Percentiles rank a stretch among this genome's conserved stretches.
These are phyloP conservation scores for Ianthella basta DNA, from an alignment of 37 sponge, comb jelly and placozoan species.

Conservation along the genomic window DNA sequence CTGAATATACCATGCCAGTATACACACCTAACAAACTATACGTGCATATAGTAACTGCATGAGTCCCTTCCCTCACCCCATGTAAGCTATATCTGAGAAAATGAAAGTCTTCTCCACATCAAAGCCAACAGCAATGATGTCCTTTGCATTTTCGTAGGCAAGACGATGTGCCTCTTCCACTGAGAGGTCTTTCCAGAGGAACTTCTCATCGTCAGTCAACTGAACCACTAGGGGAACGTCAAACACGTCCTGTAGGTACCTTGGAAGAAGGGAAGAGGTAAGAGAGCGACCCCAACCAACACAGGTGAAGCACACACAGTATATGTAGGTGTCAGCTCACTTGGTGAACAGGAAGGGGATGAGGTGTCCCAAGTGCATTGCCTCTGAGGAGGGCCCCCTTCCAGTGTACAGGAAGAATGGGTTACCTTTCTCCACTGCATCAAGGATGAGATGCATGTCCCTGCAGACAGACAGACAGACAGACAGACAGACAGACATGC, in stretches of 20 bases:
- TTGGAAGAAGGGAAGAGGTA: not conserved
- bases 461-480: constrained; percentile 40
- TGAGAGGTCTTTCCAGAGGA: constrained; percentile 95
- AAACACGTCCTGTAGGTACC: constrained; percentile 98
- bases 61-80: constrained; percentile 52
- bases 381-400: constrained; percentile 96
- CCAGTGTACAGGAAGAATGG: constrained; percentile 99
- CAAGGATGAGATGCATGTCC: constrained; percentile 84
- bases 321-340: constrained; percentile 38
- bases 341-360: constrained; percentile 99
- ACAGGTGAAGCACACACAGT: not conserved
- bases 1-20: too few species aligned
- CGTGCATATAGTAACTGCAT: too few species aligned
- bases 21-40: too few species aligned
- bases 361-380: constrained; percentile 98
- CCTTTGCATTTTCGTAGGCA: constrained; percentile 95
- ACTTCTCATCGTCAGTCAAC: constrained; percentile 99
- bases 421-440: constrained; percentile 82
- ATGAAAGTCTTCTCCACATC: constrained; percentile 97
- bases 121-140: constrained; percentile 98
- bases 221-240: constrained; percentile 98
- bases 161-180: constrained; percentile 91
- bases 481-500: constrained; percentile 5
- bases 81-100: constrained; percentile 96
- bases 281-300: too few species aligned